These are phyloP conservation scores for Okapia johnstoni DNA, from an alignment of 2,113 vertebrate genomes.

Conservation along the genomic window DNA sequence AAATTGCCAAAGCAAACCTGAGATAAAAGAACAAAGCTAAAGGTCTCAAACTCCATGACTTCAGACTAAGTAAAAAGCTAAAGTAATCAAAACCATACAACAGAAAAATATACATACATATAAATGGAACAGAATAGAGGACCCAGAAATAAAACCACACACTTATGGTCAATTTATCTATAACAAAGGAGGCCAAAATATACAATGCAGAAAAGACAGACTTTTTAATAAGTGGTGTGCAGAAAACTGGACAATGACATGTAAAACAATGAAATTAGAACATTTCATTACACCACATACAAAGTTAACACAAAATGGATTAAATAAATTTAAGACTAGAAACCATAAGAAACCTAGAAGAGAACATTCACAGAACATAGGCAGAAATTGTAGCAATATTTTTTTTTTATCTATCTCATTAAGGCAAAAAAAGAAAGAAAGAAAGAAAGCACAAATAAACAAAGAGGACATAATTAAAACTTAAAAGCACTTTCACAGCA, in stretches of 20 bases:
- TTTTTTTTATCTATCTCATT: not conserved
- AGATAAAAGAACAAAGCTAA: not conserved
- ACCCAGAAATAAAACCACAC: not conserved
- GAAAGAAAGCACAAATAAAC: not conserved
- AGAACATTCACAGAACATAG: not conserved
- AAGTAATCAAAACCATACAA: not conserved
- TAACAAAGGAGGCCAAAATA: not conserved
- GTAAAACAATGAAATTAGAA: not conserved
- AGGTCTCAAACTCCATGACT: not conserved
- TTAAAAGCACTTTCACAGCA: not conserved
- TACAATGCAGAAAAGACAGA: not conserved
- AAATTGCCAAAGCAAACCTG: not conserved
- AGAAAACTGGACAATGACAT: not conserved
- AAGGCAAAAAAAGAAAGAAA: not conserved
- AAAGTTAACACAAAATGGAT: not conserved
- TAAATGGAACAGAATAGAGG: not conserved
- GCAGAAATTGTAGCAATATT: not conserved
- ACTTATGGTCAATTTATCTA: not conserved
- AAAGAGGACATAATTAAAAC: not conserved
- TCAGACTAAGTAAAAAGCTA: not conserved
- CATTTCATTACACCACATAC: not conserved
- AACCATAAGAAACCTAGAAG: not conserved
- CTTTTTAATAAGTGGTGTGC: not conserved
- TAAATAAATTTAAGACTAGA: not conserved
- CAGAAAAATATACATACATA: not conserved